Percentiles rank a stretch among this genome's conserved stretches.
Conservation (phyloP, 2,113 vertebrate genomes). For the Ia io region DNA sequence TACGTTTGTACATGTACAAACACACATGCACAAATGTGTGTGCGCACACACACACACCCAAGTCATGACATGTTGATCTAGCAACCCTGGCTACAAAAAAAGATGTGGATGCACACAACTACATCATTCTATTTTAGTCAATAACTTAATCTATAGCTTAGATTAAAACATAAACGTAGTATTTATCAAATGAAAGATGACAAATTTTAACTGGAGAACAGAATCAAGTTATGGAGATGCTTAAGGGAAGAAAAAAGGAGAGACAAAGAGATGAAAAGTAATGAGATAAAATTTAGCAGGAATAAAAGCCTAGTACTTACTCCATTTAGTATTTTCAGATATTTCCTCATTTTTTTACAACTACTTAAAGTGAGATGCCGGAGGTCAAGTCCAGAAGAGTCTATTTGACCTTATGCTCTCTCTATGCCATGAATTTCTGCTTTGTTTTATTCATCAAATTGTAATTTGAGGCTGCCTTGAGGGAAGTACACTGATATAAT, state of each 20-base stretch:
- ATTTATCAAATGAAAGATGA: constrained; percentile 28
- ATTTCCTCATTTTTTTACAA: background rate
- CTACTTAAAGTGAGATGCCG: background rate
- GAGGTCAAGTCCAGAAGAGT: background rate
- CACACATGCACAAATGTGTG: background rate
- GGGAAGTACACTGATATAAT: background rate
- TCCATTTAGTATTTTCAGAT: background rate
- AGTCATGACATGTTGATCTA: background rate
- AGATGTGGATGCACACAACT: background rate
- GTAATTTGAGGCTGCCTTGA: background rate
- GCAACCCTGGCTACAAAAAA: background rate
- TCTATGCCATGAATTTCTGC: background rate
- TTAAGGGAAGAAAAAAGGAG: background rate
- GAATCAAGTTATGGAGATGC: background rate
- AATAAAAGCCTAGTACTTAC: background rate
- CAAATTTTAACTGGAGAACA: background rate
- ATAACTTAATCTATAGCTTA: constrained; percentile 16
- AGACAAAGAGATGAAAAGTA: background rate
- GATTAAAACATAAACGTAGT: background rate
- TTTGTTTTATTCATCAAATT: background rate
- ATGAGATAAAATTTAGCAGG: background rate
- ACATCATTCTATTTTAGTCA: background rate
- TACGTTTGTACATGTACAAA: background rate
- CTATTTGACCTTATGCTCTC: background rate
- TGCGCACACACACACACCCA: background rate